These are phyloP conservation scores for Larimichthys crocea DNA, from an alignment of 2,113 vertebrate species.

Conservation along the genomic window DNA sequence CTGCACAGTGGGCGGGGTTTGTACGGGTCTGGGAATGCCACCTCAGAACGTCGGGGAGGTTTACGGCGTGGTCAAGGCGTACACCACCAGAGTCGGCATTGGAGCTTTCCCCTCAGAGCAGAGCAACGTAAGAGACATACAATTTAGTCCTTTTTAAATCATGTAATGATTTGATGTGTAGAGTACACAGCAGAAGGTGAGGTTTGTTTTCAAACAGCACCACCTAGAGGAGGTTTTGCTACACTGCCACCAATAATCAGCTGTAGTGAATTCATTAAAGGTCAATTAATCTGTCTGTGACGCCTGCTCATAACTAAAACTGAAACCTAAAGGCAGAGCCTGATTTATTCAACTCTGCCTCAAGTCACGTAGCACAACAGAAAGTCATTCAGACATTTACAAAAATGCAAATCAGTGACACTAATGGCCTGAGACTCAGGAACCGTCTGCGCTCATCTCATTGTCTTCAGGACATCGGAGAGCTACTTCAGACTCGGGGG, in stretches of 20 bases:
- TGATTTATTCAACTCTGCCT: too few relatives aligned
- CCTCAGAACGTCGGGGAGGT: constrained; percentile 95
- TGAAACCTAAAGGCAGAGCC: neutral
- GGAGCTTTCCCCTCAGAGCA: constrained; percentile 97
- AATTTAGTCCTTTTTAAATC: too few relatives aligned
- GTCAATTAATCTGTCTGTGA: neutral
- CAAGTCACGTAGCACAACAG: too few relatives aligned
- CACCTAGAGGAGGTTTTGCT: constrained; percentile 27
- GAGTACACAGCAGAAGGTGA: neutral
- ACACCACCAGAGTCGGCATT: constrained; percentile 96
- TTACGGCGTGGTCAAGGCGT: constrained; percentile 96
- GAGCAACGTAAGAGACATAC: constrained; percentile 87
- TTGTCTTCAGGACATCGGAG: constrained; percentile 88
- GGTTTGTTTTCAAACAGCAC: constrained; percentile 30
- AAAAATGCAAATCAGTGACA: neutral
- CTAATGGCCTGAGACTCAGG: neutral
- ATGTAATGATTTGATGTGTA: neutral
- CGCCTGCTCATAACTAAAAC: neutral
- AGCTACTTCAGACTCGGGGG: constrained; percentile 91
- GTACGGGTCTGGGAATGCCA: constrained; percentile 96
- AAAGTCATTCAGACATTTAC: neutral
- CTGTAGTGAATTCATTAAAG: neutral
- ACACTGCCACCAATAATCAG: neutral
- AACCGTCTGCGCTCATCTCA: neutral
- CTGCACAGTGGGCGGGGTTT: constrained; percentile 97